Evolutionary conservation across 2,113 vertebrate species (phyloP).

Genomic region (Ammodytes dubius): DNA sequence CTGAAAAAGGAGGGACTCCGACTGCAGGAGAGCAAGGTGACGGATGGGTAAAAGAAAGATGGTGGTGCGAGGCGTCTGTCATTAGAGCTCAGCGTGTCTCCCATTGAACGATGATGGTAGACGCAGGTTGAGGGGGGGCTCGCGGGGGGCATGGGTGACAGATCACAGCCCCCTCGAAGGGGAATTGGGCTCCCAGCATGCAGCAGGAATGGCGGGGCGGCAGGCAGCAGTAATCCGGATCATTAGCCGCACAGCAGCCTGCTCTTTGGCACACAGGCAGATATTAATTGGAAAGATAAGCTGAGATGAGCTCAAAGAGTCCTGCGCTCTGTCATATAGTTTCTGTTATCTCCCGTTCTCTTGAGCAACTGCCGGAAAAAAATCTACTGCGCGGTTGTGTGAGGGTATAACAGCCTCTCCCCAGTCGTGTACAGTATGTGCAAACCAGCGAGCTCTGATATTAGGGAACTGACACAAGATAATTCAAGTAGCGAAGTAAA

Average conservation of each 20-base stretch:
- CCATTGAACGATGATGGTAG: constrained; percentile 63
- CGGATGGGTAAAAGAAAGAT: constrained; percentile 54
- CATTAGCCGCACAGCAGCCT: constrained; percentile 80
- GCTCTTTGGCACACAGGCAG: constrained; percentile 75
- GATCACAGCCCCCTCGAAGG: constrained; percentile 69
- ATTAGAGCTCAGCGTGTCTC: constrained; percentile 69
- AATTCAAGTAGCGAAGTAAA: constrained; percentile 22
- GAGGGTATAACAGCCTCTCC: constrained; percentile 30
- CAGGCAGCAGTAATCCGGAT: constrained; percentile 80
- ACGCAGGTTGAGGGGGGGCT: constrained; percentile 35
- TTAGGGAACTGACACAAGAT: constrained; percentile 11
- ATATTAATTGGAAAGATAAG: constrained; percentile 87
- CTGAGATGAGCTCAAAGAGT: constrained; percentile 77
- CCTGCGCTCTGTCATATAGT: constrained; percentile 61
- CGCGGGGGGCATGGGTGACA: constrained; percentile 64
- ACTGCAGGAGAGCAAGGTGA: constrained; percentile 57
- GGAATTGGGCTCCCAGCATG: constrained; percentile 77
- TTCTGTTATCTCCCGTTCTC: constrained; percentile 64
- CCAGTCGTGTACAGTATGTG: constrained; percentile 37
- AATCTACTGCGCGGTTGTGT: constrained; percentile 43
- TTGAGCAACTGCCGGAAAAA: constrained; percentile 48
- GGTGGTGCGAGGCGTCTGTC: constrained; percentile 57
- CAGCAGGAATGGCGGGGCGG: constrained; percentile 67
- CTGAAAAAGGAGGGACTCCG: constrained; percentile 38
- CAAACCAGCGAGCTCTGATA: constrained; percentile 21